A percentile compares a stretch with the other conserved stretches of the same genome.
Evolutionary conservation across 2,797 vertebrate species (phyloP).

Genomic region (Heterohyrax brucei): DNA sequence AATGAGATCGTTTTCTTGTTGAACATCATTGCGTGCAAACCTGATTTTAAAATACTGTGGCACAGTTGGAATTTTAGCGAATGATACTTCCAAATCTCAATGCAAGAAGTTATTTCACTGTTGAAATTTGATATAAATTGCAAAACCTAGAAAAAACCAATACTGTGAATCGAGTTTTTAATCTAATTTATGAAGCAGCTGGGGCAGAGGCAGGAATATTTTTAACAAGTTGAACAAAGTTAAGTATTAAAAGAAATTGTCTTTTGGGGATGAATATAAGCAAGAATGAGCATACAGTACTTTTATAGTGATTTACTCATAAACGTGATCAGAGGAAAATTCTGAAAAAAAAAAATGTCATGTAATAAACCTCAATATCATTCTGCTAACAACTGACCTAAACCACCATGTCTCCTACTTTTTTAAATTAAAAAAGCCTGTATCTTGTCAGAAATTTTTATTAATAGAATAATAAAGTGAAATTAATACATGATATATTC

Average conservation of each 20-base stretch:
- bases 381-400: neutral
- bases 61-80: neutral
- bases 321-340: neutral
- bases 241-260: conserved; percentile 32
- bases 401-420: neutral
- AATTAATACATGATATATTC: neutral
- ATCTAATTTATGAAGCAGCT: conserved; percentile 3
- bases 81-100: conserved; percentile 3
- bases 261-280: conserved; percentile 40
- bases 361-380: neutral
- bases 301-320: conserved; percentile 52
- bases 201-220: neutral
- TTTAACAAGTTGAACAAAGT: conserved; percentile 43
- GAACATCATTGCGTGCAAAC: neutral
- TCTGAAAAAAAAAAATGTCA: neutral
- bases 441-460: conserved; percentile 58
- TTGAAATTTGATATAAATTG: conserved; percentile 44
- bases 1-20: conserved; percentile 25
- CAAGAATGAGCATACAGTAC: neutral
- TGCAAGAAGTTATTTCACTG: conserved; percentile 43
- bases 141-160: conserved; percentile 56
- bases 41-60: conserved; percentile 39
- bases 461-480: conserved; percentile 23
- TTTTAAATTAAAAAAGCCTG: neutral
- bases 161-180: neutral